These are phyloP conservation scores for Alethe diademata DNA, from an alignment of 2,113 vertebrate species.

Conservation along the genomic window DNA sequence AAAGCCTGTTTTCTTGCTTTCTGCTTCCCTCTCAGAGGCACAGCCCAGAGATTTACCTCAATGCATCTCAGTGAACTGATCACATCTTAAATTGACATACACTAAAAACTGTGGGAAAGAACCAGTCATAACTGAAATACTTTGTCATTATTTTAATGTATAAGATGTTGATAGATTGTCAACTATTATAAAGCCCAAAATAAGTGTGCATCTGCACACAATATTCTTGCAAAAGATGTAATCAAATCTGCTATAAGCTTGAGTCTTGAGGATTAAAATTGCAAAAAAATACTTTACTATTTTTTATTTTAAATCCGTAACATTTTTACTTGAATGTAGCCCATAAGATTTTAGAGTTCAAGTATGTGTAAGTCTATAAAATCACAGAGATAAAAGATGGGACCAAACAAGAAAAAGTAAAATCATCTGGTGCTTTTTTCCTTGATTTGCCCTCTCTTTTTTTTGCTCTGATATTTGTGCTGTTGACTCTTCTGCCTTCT, in stretches of 20 bases:
- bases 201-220: background rate
- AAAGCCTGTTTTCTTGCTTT: background rate
- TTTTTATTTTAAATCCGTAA: background rate
- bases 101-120: background rate
- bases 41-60: background rate
- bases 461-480: background rate
- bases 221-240: background rate
- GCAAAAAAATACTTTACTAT: background rate
- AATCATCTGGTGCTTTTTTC: background rate
- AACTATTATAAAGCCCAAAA: background rate
- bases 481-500: background rate
- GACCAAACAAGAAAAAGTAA: background rate
- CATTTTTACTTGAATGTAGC: background rate
- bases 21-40: background rate
- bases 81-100: background rate
- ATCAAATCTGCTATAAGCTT: background rate
- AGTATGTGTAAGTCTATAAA: background rate
- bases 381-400: background rate
- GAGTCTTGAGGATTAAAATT: background rate
- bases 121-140: background rate
- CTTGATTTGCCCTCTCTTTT: background rate
- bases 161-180: background rate
- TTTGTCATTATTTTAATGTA: background rate
- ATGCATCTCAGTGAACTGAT: background rate
- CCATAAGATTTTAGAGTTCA: background rate